phyloP scores from a whole-genome alignment of 2,888 invertebrate genomes.

The Pardosa pseudoannulata region DNA sequence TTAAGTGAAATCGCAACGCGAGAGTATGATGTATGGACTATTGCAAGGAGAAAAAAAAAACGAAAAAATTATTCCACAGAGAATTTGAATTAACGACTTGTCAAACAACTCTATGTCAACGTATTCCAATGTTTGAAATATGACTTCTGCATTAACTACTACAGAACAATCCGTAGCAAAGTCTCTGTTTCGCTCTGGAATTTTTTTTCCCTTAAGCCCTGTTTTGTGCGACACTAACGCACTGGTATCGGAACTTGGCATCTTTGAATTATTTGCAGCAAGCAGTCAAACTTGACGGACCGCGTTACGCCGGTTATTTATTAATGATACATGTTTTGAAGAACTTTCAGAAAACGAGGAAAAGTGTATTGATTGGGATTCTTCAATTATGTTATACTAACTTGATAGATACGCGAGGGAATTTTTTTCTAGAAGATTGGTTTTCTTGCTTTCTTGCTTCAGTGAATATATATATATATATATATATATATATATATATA shows the following conservation, averaged over 20 bases:
- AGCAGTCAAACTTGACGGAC: constrained; percentile 53
- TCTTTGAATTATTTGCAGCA: constrained; percentile 50
- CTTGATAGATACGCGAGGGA: too few relatives aligned
- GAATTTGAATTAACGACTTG: constrained; percentile 68
- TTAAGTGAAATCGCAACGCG: constrained; percentile 66
- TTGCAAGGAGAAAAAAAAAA: constrained; percentile 44
- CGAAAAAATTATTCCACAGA: constrained; percentile 42
- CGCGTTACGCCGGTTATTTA: constrained; percentile 32
- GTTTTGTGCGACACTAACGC: constrained; percentile 26
- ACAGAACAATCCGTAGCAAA: constrained; percentile 58
- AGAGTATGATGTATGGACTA: constrained; percentile 67
- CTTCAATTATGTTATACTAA: too few relatives aligned
- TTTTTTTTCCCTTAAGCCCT: constrained; percentile 27
- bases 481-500: too few relatives aligned
- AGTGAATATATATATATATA: too few relatives aligned
- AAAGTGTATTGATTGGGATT: neutral
- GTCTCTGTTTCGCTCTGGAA: constrained; percentile 43
- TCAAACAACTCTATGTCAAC: constrained; percentile 70
- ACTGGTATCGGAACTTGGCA: constrained; percentile 26
- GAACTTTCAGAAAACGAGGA: neutral
- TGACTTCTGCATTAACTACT: constrained; percentile 62
- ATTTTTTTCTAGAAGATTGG: too few relatives aligned
- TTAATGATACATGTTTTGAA: constrained; percentile 38
- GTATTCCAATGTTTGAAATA: constrained; percentile 64
- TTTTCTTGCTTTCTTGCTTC: too few relatives aligned